Conservation (phyloP, 2,113 vertebrate species). For the Formicarius rufipectus region DNA sequence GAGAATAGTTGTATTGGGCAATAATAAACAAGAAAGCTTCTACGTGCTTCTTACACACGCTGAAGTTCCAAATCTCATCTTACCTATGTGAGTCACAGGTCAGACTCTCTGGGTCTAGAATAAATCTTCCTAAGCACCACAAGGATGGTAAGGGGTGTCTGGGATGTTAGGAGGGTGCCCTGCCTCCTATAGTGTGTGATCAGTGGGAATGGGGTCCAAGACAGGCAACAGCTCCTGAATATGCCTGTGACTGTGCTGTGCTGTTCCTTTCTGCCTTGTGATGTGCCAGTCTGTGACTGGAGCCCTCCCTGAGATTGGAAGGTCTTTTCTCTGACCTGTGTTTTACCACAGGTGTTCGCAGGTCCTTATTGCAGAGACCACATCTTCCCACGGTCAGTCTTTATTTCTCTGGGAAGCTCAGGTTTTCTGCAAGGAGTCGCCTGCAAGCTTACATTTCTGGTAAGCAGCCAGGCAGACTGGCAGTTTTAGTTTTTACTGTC, state of each 20-base stretch:
- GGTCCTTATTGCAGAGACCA: not conserved
- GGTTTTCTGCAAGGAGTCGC: not conserved
- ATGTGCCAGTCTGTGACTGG: accelerated
- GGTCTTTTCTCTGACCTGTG: not conserved
- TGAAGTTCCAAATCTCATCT: not conserved
- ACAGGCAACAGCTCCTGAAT: not conserved
- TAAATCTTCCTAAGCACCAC: not conserved
- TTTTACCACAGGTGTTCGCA: not conserved
- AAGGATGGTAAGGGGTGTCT: not conserved
- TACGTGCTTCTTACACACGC: not conserved
- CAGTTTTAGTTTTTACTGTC: not conserved
- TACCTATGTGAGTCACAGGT: slow-evolving; percentile 20
- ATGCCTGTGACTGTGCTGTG: not conserved
- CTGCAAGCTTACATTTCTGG: not conserved
- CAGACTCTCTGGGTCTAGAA: not conserved
- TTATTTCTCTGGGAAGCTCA: not conserved
- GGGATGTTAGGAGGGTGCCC: not conserved
- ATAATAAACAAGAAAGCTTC: slow-evolving; percentile 3
- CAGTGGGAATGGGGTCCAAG: not conserved
- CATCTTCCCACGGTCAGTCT: not conserved
- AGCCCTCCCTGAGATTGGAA: not conserved
- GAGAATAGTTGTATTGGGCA: not conserved
- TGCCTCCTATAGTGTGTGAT: not conserved
- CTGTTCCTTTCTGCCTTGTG: not conserved
- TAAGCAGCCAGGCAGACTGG: not conserved